Percentiles rank a stretch among this genome's conserved stretches.
Evolutionary conservation across 2,797 vertebrate species (phyloP).

Genomic region (Takifugu rubripes): DNA sequence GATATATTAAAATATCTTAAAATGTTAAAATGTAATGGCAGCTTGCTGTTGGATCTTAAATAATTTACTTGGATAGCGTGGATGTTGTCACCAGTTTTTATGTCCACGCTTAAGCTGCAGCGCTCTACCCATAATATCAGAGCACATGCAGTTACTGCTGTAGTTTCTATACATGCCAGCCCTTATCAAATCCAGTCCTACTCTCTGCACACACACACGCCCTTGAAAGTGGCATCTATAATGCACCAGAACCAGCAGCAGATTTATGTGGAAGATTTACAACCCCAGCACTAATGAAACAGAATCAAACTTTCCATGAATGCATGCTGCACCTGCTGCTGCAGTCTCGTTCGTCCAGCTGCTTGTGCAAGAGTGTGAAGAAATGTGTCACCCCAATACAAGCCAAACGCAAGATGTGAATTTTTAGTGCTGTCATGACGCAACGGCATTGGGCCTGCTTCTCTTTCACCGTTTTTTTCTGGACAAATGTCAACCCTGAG

Average conservation of each 20-base stretch:
- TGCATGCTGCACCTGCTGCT: constrained; percentile 13
- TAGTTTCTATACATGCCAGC: constrained; percentile 1
- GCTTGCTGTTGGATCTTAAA: no score
- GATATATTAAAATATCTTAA: no score
- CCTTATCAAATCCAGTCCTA: constrained; percentile 40
- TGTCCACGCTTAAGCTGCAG: no score
- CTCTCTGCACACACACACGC: constrained; percentile 13
- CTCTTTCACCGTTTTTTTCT: not conserved
- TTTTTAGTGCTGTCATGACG: not conserved
- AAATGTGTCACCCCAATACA: constrained; percentile 35
- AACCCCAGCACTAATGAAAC: constrained; percentile 58
- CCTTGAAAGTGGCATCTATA: constrained; percentile 46
- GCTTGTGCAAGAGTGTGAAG: constrained; percentile 35
- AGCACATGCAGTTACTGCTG: no score
- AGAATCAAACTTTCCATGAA: constrained; percentile 45
- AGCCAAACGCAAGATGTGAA: constrained; percentile 11
- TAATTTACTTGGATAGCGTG: no score
- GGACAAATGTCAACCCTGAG: not conserved
- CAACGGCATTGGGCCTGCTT: not conserved
- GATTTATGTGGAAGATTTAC: constrained; percentile 61
- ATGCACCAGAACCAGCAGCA: constrained; percentile 37
- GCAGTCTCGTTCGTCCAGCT: constrained; percentile 17
- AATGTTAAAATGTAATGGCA: no score
- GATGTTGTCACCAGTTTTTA: no score
- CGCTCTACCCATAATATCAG: no score